Base-by-base conservation (phyloP, 1,140 invertebrate species). In the Zaprionus vittiger region DNA sequence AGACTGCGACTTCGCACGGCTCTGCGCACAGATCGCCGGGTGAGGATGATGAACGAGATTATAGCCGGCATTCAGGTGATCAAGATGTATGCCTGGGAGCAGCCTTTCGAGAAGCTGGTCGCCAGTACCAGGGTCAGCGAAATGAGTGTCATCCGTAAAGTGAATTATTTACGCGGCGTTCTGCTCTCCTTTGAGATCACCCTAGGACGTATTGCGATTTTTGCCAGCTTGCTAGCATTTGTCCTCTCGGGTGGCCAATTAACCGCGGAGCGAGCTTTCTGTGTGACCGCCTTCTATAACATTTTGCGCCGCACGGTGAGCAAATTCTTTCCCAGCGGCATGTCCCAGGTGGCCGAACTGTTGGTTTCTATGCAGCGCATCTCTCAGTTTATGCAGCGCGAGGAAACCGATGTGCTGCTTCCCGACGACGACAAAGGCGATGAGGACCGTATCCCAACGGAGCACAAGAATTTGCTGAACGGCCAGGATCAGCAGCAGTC, bases 21-120 rank as follows among this genome's bases (percentile, higher is more conserved):
- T 0, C 72, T 94, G 2, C 94, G 95, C 77, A 98, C 97, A 0
- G 98, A 99, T 91, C 95, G 97, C 82, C 93, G 98, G 69, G 96
- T 98, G 1, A 94, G 95, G 49, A 92, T 97, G 49, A 98, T 98
- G 96, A 97, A 96, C 87, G 97, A 98, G 93, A 97, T 99, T 7
- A 95, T 98, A 22, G 94, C 95, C 59, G 97, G 97, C 1, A 97
- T 98, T 73, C 95, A 97, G 93, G 84, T 91, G 57, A 90, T 98
- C 15, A 98, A 98, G 93, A 98, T 98, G 97, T 97, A 97, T 77
- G 95, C 96, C 1, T 98, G 97, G 97, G 97, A 98, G 91, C 94
- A 94, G 75, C 95, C 96, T 0, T 98, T 97, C 80, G 94, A 95
- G 34, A 94, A 93, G 52, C 93, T 97, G 3, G 93, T 96, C 1